phyloP scores from a whole-genome alignment of 2,888 invertebrate species.

The Apeira syringaria region DNA sequence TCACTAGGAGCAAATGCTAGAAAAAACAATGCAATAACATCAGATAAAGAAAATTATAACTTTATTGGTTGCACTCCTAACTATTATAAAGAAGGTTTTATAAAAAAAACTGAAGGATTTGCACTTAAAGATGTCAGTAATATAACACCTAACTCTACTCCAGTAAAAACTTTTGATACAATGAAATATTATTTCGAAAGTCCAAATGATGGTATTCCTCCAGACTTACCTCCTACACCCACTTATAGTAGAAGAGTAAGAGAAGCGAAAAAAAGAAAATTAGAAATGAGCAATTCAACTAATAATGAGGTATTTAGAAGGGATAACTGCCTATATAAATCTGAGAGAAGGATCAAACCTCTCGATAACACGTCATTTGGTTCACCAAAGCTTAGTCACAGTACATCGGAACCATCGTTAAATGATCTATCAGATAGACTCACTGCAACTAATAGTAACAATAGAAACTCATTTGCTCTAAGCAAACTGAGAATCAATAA shows the following conservation, averaged over 20 bases:
- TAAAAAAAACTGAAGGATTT: slow-evolving; percentile 76
- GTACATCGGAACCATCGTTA: slow-evolving; percentile 69
- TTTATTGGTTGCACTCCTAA: slow-evolving; percentile 83
- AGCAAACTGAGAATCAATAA: slow-evolving; percentile 44
- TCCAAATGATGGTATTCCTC: slow-evolving; percentile 60
- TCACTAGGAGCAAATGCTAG: slow-evolving; percentile 65
- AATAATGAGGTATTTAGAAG: slow-evolving; percentile 60
- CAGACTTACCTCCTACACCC: slow-evolving; percentile 68
- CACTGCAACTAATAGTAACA: slow-evolving; percentile 52
- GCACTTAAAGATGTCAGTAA: slow-evolving; percentile 85
- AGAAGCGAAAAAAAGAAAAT: slow-evolving; percentile 74
- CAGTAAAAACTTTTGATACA: slow-evolving; percentile 60
- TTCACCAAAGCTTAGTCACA: slow-evolving; percentile 59
- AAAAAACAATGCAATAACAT: slow-evolving; percentile 56
- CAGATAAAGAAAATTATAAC: slow-evolving; percentile 77
- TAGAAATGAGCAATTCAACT: slow-evolving; percentile 67
- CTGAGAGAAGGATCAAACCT: slow-evolving; percentile 62
- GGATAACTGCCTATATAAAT: slow-evolving; percentile 65
- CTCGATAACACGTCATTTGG: slow-evolving; percentile 50
- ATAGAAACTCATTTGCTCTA: slow-evolving; percentile 54
- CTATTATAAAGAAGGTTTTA: slow-evolving; percentile 83
- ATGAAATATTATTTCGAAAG: slow-evolving; percentile 53
- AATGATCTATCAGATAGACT: slow-evolving; percentile 67
- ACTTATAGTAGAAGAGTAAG: slow-evolving; percentile 74
- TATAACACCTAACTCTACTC: slow-evolving; percentile 79